phyloP scores from a whole-genome alignment of 2,113 vertebrate genomes.

The Carollia perspicillata region DNA sequence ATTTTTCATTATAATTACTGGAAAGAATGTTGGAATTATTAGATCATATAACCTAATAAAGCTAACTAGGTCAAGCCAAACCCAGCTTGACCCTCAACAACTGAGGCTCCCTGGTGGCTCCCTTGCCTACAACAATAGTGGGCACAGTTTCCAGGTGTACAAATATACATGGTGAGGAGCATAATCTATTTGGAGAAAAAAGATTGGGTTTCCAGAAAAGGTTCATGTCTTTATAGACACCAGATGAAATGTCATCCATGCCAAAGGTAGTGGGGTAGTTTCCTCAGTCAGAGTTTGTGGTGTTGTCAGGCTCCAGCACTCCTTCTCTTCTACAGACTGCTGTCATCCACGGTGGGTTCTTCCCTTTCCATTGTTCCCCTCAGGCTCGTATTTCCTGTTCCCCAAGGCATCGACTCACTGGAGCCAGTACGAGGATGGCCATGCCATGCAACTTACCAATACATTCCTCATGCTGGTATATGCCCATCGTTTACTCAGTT shows the following conservation, averaged over 20 bases:
- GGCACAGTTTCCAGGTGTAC: not conserved
- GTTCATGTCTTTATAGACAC: not conserved
- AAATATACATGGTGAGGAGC: too few relatives aligned
- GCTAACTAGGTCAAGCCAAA: not conserved
- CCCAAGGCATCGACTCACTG: not conserved
- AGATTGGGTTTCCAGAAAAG: not conserved
- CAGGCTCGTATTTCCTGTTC: not conserved
- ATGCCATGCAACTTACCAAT: accelerated
- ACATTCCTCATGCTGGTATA: accelerated
- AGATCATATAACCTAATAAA: not conserved
- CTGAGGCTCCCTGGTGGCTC: not conserved
- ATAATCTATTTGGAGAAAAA: not conserved
- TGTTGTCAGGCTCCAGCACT: not conserved
- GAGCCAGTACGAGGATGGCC: too few relatives aligned
- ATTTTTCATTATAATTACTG: not conserved
- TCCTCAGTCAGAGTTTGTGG: not conserved
- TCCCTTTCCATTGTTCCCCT: not conserved
- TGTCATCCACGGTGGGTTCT: not conserved
- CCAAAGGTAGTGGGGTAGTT: not conserved
- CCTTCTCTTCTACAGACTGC: not conserved
- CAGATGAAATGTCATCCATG: too few relatives aligned
- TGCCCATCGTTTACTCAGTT: accelerated
- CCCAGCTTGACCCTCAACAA: not conserved
- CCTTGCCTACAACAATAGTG: not conserved
- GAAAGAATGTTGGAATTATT: not conserved